Base-by-base conservation (phyloP, 2,113 vertebrate genomes). In the Megaleporinus macrocephalus region DNA sequence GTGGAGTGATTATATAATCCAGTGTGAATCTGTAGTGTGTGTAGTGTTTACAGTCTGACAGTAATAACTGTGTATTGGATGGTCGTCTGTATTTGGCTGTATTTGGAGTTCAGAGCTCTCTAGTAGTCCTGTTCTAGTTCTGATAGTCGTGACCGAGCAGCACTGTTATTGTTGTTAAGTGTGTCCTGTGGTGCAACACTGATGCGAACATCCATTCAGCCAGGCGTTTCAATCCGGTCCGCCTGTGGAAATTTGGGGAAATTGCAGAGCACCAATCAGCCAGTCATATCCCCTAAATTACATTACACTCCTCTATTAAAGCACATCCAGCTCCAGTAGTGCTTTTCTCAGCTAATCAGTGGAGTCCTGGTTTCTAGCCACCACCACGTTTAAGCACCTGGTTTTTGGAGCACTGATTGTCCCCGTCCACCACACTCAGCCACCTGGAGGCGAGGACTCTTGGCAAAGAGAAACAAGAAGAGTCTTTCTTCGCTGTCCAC, bases 401-500 rank as follows among this genome's bases (percentile, higher is more conserved):
- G 57, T 59, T 59, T n/a, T 3, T 44, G 53, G 22, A 57, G 53
- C 57, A 61, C 24, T 61, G 57, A 61, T 26, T 61, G 57, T 26
- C n/a, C n/a, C 57, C 11, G 20, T 5, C 12, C 6, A 11, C 57
- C 24, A 61, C 57, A 24, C 57, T 61, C n/a, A 15, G 12, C n/a
- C 57, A 26, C n/a, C 57, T 61, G 10, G n/a, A 61, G n/a, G 57
- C n/a, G 20, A 61, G 1, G 5, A 3, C n/a, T 59, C 57, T 24
- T 26, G 57, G 22, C 9, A 61, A 61, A 61, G 57, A 26, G 57
- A 61, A 24, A 26, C 57, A 61, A 61, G n/a, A 26, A 24, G 57
- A 24, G n/a, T 11, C n/a, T 24, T 61, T 61, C 57, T 61, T 30
- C 22, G 53, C 78, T 81, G 87, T 78, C 85, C 81, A 81, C 78